A percentile compares a stretch with the other conserved stretches of the same genome.
Conservation (phyloP, 2,797 vertebrate species). For the Sebastes taczanowskii region DNA sequence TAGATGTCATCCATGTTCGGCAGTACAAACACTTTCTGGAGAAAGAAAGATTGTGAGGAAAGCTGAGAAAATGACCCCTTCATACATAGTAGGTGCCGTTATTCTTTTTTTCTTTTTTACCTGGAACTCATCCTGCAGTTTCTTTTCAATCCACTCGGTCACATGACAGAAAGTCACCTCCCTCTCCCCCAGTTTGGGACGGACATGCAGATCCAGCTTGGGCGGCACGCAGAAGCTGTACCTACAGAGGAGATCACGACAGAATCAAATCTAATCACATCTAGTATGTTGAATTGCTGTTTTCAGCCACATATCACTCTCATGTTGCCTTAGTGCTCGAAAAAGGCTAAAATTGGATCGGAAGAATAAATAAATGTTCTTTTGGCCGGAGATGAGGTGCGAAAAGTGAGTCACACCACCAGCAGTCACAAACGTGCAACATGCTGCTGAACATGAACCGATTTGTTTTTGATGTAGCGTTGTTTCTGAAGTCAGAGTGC, state of each 20-base stretch:
- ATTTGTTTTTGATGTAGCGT: not conserved
- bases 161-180: conserved; percentile 91
- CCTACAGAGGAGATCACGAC: conserved; percentile 68
- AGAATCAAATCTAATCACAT: not conserved
- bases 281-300: not conserved
- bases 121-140: conserved; percentile 91
- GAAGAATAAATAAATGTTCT: conserved; percentile 10
- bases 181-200: conserved; percentile 89
- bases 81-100: not conserved
- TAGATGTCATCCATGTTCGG: conserved; percentile 94
- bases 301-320: not conserved
- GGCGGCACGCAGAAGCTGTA: conserved; percentile 91
- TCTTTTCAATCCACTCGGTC: conserved; percentile 92
- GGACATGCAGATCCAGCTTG: conserved; percentile 87
- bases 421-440: conserved; percentile 1
- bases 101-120: conserved; percentile 52
- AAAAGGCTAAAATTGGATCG: not conserved
- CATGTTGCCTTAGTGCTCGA: not conserved
- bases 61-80: no score
- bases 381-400: conserved; percentile 1
- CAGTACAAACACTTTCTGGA: conserved; percentile 91
- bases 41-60: not conserved
- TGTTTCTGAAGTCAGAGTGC: not conserved
- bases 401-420: conserved; percentile 21
- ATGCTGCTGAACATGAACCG: not conserved